Evolutionary conservation across 2,113 vertebrate species (phyloP).

Genomic region (Calonectris borealis): DNA sequence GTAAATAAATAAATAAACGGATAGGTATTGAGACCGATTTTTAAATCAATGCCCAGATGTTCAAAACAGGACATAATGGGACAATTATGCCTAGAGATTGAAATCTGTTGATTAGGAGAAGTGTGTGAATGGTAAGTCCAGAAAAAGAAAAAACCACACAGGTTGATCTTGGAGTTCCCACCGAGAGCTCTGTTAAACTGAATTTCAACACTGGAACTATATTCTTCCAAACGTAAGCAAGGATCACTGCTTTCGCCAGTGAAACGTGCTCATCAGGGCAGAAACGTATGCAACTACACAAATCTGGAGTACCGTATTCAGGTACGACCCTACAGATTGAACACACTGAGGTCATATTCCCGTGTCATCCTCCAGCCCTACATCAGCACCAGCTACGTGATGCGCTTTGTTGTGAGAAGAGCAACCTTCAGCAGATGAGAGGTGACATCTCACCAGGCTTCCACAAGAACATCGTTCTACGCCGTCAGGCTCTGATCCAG

Average conservation of each 20-base stretch:
- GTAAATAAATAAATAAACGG: background rate
- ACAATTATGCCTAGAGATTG: background rate
- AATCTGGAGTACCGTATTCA: rapidly evolving
- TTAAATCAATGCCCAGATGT: background rate
- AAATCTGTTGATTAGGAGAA: background rate
- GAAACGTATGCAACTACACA: background rate
- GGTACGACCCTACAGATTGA: background rate
- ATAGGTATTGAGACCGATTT: background rate
- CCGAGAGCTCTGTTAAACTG: background rate
- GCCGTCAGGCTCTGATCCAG: background rate
- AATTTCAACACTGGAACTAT: background rate
- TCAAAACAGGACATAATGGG: background rate
- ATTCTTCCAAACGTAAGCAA: background rate
- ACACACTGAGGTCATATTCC: background rate
- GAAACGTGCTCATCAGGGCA: background rate
- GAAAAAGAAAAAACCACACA: background rate
- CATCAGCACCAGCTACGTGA: background rate
- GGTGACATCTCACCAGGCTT: background rate
- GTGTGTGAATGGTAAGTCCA: background rate
- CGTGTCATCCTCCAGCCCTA: background rate
- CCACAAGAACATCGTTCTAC: background rate
- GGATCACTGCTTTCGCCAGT: background rate
- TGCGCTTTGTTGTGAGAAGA: background rate
- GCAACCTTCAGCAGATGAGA: background rate
- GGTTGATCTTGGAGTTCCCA: background rate